Evolutionary conservation across 2,888 invertebrate genomes (phyloP), one percentile per base, ranked within the genome.

Genomic region (Phengaris arion): DNA sequence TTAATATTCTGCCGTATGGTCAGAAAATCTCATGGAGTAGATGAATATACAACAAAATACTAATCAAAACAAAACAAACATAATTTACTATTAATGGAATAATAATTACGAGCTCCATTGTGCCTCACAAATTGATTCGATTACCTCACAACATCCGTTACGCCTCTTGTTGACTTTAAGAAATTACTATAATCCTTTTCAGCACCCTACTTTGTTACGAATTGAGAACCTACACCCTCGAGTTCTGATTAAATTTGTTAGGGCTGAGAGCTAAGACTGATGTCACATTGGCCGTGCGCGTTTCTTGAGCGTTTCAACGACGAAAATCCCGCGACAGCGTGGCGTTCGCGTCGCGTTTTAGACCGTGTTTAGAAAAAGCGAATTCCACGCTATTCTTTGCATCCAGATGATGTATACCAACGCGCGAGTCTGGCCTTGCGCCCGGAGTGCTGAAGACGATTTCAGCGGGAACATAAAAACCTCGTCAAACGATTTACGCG

Each of bases 221-320:
- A 78, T 79, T 79, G 79, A 77, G 77, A 79, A 77, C 77, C 77
- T 77, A 79, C 77, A 76, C 79, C 79, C 80, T 77, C 75, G 76
- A 76, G 74, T 78, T 79, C 79, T 78, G 80, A 80, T 80, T 79
- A 78, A 79, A 80, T 80, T 80, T 79, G 79, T 79, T 80, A 79
- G 75, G 78, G 78, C 77, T 64, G 6, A 59, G 64, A 13, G 35
- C 64, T 64, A 45, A 64, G 64, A 12, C 64, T 35, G 35, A 45
- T 64, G 64, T 64, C 64, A 45, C 15, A 64, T 64, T 64, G 45
- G 45, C 2, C 10, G 5, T 55, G 35, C 64, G 64, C 64, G 64
- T 15, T 35, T 64, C 22, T 64, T 13, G 6, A 6, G 12, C 22
- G 59, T 10, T 59, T 15, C 22, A 7, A 59, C 9, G 9, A 13